A percentile compares a stretch with the other conserved stretches of the same genome.
These are phyloP conservation scores for Monopis laevigella DNA, from an alignment of 2,888 invertebrate species.

Conservation along the genomic window DNA sequence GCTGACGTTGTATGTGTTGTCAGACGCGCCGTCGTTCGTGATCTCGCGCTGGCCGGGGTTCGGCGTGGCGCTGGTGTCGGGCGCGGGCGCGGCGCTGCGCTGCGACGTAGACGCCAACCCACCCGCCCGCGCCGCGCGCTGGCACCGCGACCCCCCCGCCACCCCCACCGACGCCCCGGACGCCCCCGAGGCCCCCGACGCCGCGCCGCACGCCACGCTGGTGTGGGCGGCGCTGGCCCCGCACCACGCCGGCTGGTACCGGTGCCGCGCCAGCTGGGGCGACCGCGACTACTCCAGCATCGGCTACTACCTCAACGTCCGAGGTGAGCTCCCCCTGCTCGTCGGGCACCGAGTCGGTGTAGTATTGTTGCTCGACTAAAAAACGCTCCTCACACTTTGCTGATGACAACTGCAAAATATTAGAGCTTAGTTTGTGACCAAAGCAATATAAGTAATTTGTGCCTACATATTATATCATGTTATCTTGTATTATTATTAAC, in stretches of 20 bases:
- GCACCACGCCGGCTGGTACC: constrained; percentile 92
- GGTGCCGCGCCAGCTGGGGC: constrained; percentile 86
- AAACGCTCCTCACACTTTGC: too few species aligned
- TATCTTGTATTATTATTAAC: too few species aligned
- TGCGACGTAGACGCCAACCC: constrained; percentile 96
- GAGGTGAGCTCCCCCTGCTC: constrained; percentile 72
- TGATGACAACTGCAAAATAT: too few species aligned
- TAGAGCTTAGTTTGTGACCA: too few species aligned
- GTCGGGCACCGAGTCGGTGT: too few species aligned
- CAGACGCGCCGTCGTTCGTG: constrained; percentile 92
- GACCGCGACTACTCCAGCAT: constrained; percentile 88
- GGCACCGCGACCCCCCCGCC: constrained; percentile 72
- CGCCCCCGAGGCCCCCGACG: constrained; percentile 11
- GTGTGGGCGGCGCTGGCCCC: constrained; percentile 84
- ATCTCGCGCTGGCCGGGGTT: constrained; percentile 94
- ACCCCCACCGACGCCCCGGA: constrained; percentile 54
- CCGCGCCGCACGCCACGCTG: constrained; percentile 66
- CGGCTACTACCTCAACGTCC: constrained; percentile 89
- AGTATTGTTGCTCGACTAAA: too few species aligned
- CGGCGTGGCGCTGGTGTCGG: constrained; percentile 87
- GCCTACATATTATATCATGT: too few species aligned
- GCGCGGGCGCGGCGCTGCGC: constrained; percentile 87
- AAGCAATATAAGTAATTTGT: too few species aligned
- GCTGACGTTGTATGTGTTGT: neutral
- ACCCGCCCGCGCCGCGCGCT: constrained; percentile 86